Evolutionary conservation across 92 coral and sea anemone genomes (phyloP).

Genomic region (Porites divaricata): DNA sequence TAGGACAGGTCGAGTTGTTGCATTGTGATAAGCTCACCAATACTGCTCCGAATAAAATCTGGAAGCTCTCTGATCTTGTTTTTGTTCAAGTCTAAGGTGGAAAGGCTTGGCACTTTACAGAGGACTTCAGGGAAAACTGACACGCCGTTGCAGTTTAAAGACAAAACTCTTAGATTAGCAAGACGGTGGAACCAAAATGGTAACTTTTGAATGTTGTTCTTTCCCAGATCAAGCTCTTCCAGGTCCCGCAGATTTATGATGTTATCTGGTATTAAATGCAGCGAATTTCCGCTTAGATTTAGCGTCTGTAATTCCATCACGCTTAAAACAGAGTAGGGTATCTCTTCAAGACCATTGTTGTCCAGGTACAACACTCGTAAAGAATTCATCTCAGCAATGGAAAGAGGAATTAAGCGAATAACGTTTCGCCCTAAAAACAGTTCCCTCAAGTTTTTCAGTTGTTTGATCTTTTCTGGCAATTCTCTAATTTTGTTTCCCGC

Average conservation of each 20-base stretch:
- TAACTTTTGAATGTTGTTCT: slow-evolving; percentile 58
- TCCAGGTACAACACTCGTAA: slow-evolving; percentile 69
- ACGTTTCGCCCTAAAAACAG: slow-evolving; percentile 76
- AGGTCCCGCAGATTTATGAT: slow-evolving; percentile 66
- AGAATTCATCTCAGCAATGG: slow-evolving; percentile 62
- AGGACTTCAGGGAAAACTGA: slow-evolving; percentile 73
- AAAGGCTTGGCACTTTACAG: slow-evolving; percentile 71
- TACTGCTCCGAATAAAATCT: slow-evolving; percentile 62
- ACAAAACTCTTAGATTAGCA: slow-evolving; percentile 49
- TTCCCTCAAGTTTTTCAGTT: slow-evolving; percentile 65
- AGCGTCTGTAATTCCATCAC: slow-evolving; percentile 53
- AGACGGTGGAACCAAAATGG: slow-evolving; percentile 78
- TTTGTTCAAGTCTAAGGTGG: slow-evolving; percentile 64
- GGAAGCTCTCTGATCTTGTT: slow-evolving; percentile 69
- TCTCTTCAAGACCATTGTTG: slow-evolving; percentile 59
- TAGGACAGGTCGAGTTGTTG: slow-evolving; percentile 71
- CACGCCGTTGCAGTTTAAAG: slow-evolving; percentile 56
- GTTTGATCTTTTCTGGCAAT: slow-evolving; percentile 71
- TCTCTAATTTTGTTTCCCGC: slow-evolving; percentile 70
- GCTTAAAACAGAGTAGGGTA: slow-evolving; percentile 70
- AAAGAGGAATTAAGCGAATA: slow-evolving; percentile 55
- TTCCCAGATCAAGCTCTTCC: slow-evolving; percentile 72
- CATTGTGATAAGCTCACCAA: slow-evolving; percentile 66
- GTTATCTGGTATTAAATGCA: slow-evolving; percentile 54
- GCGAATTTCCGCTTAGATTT: slow-evolving; percentile 61